Evolutionary conservation across 2,797 vertebrate species (phyloP).

Genomic region (Knipowitschia caucasica): DNA sequence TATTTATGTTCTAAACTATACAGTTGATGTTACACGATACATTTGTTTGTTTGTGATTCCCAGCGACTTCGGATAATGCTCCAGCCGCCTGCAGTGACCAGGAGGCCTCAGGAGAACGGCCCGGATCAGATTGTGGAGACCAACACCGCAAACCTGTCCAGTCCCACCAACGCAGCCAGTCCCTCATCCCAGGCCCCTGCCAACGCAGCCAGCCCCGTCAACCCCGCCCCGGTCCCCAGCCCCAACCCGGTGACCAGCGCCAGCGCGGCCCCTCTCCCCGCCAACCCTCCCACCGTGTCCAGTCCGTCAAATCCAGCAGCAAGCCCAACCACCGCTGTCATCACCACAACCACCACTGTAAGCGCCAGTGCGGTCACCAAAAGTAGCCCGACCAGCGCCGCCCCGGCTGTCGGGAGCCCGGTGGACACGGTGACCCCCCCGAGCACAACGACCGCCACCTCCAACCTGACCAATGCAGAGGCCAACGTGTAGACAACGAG

Average conservation of each 20-base stretch:
- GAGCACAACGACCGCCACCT: constrained; percentile 56
- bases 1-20: no score
- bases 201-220: constrained; percentile 37
- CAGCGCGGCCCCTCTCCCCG: constrained; percentile 28
- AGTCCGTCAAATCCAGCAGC: constrained; percentile 56
- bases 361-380: constrained; percentile 42
- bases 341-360: constrained; percentile 35
- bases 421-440: constrained; percentile 55
- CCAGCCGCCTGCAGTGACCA: constrained; percentile 82
- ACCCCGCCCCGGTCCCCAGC: constrained; percentile 41
- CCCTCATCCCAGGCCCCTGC: constrained; percentile 17
- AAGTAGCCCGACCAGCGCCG: constrained; percentile 56
- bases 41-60: constrained; percentile 14
- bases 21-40: constrained; percentile 4
- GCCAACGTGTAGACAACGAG: constrained; percentile 88
- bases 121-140: constrained; percentile 90
- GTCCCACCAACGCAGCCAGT: constrained; percentile 47
- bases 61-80: constrained; percentile 96
- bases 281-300: constrained; percentile 36
- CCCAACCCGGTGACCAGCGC: constrained; percentile 42
- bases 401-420: constrained; percentile 50
- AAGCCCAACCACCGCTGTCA: constrained; percentile 38
- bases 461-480: constrained; percentile 88
- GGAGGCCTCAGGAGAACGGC: constrained; percentile 84
- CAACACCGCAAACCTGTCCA: constrained; percentile 60